A percentile compares a stretch with the other conserved stretches of the same genome.
Evolutionary conservation across 2,888 invertebrate genomes (phyloP).

Genomic region (Torymus texanus): DNA sequence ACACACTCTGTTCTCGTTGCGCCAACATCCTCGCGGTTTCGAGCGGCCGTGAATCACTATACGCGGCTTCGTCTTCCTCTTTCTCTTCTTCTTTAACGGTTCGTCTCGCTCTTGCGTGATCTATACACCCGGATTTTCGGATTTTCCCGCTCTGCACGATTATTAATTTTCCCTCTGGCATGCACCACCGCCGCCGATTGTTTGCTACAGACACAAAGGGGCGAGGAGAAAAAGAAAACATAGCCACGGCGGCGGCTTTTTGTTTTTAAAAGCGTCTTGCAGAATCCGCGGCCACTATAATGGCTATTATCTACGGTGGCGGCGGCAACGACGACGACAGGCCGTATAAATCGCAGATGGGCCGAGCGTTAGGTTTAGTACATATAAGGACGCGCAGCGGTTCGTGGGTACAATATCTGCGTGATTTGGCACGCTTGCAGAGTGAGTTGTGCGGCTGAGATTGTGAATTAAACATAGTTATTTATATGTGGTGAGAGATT

Average conservation of each 20-base stretch:
- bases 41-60: conserved; percentile 32
- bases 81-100: neutral
- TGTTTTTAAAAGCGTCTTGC: conserved; percentile 2
- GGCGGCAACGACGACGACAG: conserved; percentile 40
- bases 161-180: conserved; percentile 37
- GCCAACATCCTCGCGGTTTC: conserved; percentile 27
- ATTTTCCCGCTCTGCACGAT: conserved; percentile 13
- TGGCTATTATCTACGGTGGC: conserved; percentile 32
- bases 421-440: no score
- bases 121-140: neutral
- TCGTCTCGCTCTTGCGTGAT: neutral
- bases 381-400: neutral
- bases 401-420: no score
- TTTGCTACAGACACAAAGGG: conserved; percentile 35
- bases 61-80: neutral
- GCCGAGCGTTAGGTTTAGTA: neutral
- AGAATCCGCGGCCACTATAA: conserved; percentile 32
- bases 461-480: no score
- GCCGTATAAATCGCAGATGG: conserved; percentile 42
- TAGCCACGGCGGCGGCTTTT: conserved; percentile 4
- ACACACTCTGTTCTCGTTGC: conserved; percentile 3
- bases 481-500: no score
- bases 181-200: conserved; percentile 29
- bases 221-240: neutral
- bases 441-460: no score